These are phyloP conservation scores for Phrynocephalus guinanensis DNA, from an alignment of 2,797 vertebrate species.

Conservation along the genomic window DNA sequence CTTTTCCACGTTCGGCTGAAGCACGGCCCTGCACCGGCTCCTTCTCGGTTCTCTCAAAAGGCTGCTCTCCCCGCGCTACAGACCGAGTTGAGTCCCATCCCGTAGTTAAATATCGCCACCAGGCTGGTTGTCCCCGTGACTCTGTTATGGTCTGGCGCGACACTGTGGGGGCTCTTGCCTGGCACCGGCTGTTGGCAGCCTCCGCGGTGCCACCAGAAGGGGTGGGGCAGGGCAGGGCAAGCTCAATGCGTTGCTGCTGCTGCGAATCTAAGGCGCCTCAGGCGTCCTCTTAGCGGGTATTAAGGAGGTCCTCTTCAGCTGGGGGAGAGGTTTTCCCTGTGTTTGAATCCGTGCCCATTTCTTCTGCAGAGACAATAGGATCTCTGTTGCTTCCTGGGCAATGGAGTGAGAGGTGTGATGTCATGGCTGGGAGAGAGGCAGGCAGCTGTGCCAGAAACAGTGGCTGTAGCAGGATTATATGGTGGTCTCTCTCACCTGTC, in stretches of 20 bases:
- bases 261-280: neutral
- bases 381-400: neutral
- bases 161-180: neutral
- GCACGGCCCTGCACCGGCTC: neutral
- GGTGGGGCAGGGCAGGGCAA: neutral
- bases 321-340: too few relatives aligned
- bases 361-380: neutral
- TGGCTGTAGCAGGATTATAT: neutral
- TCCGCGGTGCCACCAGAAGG: neutral
- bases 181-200: neutral
- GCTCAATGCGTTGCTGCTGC: neutral
- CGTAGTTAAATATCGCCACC: too few relatives aligned
- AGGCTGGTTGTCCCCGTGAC: too few relatives aligned
- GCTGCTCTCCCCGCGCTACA: too few relatives aligned
- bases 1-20: too few relatives aligned
- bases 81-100: too few relatives aligned
- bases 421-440: neutral
- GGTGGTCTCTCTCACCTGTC: neutral
- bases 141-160: neutral
- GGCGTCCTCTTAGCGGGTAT: too few relatives aligned
- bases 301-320: too few relatives aligned
- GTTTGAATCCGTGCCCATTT: neutral
- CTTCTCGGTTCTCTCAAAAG: too few relatives aligned
- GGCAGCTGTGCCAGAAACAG: neutral
- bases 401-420: neutral